phyloP scores from a whole-genome alignment of 2,888 invertebrate species.

The Andrena flavipes region DNA sequence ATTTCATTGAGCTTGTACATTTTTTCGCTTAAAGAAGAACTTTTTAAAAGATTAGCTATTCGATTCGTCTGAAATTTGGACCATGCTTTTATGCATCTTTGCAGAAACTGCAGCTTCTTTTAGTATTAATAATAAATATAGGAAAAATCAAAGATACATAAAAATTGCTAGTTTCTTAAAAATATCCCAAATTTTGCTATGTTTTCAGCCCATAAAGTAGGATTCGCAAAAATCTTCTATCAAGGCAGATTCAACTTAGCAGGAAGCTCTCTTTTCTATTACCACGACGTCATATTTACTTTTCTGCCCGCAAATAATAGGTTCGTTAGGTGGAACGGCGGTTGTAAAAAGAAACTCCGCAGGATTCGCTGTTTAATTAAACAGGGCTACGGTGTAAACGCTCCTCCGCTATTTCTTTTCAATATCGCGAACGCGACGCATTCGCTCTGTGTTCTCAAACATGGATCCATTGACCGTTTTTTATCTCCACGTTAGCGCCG shows the following conservation, averaged over 20 bases:
- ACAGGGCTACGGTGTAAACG: slow-evolving; percentile 11
- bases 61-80: no score
- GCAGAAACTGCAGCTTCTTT: no score
- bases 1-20: not conserved
- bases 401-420: not conserved
- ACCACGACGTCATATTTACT: slow-evolving; percentile 10
- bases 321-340: not conserved
- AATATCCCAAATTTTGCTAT: no score
- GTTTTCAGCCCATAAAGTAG: no score
- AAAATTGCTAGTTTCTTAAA: no score
- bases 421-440: not conserved
- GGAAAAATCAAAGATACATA: no score
- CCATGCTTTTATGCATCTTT: no score
- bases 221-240: no score
- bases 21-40: no score
- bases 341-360: slow-evolving; percentile 14
- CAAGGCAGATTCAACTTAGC: no score
- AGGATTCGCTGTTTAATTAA: slow-evolving; percentile 35
- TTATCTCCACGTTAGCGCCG: slow-evolving; percentile 30
- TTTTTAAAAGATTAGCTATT: no score
- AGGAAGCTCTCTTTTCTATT: not conserved
- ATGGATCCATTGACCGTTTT: slow-evolving; percentile 7
- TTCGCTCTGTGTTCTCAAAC: slow-evolving; percentile 2
- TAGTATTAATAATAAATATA: no score
- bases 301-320: slow-evolving; percentile 9